These are phyloP conservation scores for Drosophila barbarae DNA, from an alignment of 2,888 invertebrate genomes.

Conservation along the genomic window DNA sequence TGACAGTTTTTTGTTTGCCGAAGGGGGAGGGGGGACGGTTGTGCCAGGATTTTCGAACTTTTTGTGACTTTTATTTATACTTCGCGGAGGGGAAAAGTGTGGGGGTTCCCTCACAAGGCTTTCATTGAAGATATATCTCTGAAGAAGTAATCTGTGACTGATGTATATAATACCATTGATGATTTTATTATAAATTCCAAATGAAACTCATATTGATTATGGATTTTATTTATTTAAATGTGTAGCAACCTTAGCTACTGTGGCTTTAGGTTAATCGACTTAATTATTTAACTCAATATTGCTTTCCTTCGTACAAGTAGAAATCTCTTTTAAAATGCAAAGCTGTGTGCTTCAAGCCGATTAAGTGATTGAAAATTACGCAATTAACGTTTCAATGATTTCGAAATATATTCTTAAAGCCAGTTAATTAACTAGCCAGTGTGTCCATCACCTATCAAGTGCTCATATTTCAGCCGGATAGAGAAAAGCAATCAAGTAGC, in stretches of 20 bases:
- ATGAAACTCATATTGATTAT: neutral
- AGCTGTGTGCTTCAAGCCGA: neutral
- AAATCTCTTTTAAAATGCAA: conserved; percentile 6
- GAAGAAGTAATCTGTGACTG: neutral
- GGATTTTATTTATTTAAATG: too few relatives aligned
- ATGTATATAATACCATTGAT: neutral
- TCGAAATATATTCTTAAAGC: neutral
- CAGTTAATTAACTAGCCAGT: conserved; percentile 25
- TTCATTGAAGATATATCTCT: neutral
- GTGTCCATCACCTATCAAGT: conserved; percentile 19
- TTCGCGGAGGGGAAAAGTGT: conserved; percentile 31
- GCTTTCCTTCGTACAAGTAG: neutral
- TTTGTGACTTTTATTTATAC: conserved; percentile 68
- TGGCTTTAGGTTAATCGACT: neutral
- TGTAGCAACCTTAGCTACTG: too few relatives aligned
- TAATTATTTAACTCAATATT: neutral
- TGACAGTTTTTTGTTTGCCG: conserved; percentile 43
- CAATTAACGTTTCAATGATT: conserved; percentile 2
- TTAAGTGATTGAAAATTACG: conserved; percentile 3
- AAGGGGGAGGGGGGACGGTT: conserved; percentile 7
- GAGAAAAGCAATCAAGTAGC: conserved; percentile 31
- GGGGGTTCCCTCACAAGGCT: neutral
- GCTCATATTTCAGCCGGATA: conserved; percentile 21
- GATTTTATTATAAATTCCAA: neutral
- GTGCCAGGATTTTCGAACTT: conserved; percentile 27